Conservation (phyloP, 2,797 vertebrate genomes). For the Petrocephalus sullivani region DNA sequence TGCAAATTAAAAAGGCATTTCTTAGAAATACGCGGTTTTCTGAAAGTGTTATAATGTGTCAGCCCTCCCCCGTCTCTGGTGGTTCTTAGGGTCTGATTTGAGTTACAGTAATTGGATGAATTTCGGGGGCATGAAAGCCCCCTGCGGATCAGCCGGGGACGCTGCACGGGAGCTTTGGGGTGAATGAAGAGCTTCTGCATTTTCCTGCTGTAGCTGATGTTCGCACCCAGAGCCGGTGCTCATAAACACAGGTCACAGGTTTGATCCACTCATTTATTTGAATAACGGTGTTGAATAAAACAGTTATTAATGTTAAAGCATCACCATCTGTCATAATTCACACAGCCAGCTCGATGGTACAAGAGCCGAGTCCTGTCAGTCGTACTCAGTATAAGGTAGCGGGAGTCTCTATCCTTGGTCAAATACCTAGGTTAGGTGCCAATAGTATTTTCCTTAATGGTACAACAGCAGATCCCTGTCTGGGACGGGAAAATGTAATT, state of each 20-base stretch:
- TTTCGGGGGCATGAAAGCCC: not conserved
- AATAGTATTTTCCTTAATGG: not conserved
- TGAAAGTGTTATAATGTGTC: not conserved
- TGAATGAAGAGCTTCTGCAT: not conserved
- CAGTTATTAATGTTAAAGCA: not conserved
- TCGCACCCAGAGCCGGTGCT: not conserved
- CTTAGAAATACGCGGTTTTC: not conserved
- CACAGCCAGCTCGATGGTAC: not conserved
- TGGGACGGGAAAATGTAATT: not conserved
- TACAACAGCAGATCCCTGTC: not conserved
- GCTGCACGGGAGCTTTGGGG: not conserved
- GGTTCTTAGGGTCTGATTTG: not conserved
- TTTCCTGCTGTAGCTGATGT: not conserved
- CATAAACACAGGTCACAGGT: not conserved
- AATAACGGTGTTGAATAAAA: not conserved
- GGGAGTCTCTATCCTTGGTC: not conserved
- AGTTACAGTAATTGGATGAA: slow-evolving; percentile 6
- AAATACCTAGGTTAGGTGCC: not conserved
- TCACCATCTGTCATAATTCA: not conserved
- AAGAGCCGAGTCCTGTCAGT: not conserved
- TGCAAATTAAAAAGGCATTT: not conserved
- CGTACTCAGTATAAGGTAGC: not conserved
- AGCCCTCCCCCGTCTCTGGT: not conserved
- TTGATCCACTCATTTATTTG: not conserved
- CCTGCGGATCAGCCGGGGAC: not conserved